Conservation (phyloP, 2,113 vertebrate genomes). For the Microcebus griseorufus region DNA sequence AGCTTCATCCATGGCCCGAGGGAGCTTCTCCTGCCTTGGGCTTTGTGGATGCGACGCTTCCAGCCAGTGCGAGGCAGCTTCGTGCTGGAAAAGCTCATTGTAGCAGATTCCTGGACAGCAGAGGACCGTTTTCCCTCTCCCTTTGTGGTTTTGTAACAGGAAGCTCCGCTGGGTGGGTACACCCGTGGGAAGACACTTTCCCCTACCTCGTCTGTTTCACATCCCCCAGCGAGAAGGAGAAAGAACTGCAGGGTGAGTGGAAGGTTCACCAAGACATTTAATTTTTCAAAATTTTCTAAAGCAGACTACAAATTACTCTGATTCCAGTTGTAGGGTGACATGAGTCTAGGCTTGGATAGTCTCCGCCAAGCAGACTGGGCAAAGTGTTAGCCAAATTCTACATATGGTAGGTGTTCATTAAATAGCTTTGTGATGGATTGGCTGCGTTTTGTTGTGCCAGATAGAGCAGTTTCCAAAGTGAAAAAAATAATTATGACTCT, state of each 20-base stretch:
- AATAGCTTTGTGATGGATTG: slow-evolving; percentile 36
- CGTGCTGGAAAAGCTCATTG: background rate
- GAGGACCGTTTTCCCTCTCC: background rate
- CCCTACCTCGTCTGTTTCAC: background rate
- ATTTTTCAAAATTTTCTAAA: slow-evolving; percentile 48
- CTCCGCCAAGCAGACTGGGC: background rate
- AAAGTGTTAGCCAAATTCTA: slow-evolving; percentile 56
- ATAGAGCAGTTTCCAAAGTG: slow-evolving; percentile 52
- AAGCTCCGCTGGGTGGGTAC: background rate
- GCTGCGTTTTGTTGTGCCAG: background rate
- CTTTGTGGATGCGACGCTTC: background rate
- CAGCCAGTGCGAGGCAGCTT: background rate
- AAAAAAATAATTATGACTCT: background rate
- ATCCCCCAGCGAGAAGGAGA: background rate
- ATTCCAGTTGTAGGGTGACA: slow-evolving; percentile 33
- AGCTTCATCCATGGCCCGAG: background rate
- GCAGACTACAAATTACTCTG: slow-evolving; percentile 12
- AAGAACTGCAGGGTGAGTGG: background rate
- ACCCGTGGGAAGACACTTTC: background rate
- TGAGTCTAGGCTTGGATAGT: slow-evolving; percentile 12
- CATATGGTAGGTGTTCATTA: slow-evolving; percentile 42
- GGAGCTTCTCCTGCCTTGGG: no score
- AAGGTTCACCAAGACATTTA: slow-evolving; percentile 20
- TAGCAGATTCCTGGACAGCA: background rate
- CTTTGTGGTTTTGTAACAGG: background rate